A percentile compares a stretch with the other conserved stretches of the same genome.
These are phyloP conservation scores for Andrena cerasifolii DNA, from an alignment of 1,140 invertebrate genomes.

Conservation along the genomic window DNA sequence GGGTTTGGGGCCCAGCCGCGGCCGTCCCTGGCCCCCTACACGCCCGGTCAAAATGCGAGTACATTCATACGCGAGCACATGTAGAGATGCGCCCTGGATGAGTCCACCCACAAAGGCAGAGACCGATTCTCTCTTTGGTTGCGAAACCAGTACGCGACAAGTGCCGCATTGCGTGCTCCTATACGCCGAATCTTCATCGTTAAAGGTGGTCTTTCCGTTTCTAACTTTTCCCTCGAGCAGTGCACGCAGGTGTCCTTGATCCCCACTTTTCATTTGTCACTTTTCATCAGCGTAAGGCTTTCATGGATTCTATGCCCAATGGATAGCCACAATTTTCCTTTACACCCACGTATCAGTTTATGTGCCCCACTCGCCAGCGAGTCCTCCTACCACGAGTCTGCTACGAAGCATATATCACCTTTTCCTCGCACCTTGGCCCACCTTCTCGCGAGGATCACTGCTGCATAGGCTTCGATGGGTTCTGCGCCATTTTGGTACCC, in stretches of 20 bases:
- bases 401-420: constrained; percentile 76
- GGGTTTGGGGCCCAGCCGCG: constrained; percentile 77
- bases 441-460: constrained; percentile 43
- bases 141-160: constrained; percentile 31
- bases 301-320: constrained; percentile 51
- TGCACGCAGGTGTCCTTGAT: no score
- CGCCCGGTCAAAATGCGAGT: constrained; percentile 73
- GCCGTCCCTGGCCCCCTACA: constrained; percentile 66
- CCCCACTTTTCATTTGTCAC: no score
- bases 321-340: constrained; percentile 78
- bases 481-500: constrained; percentile 38
- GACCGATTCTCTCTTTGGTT: neutral
- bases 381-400: constrained; percentile 65
- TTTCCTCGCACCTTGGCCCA: constrained; percentile 68
- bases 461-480: neutral
- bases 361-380: constrained; percentile 60
- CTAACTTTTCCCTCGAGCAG: no score
- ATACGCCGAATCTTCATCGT: neutral
- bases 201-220: neutral
- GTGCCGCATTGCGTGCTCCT: constrained; percentile 2
- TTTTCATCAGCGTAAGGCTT: no score
- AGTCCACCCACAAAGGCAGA: constrained; percentile 59
- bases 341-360: constrained; percentile 79
- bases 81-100: constrained; percentile 44
- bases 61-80: constrained; percentile 72